Conservation (phyloP, 2,888 invertebrate genomes). For the Temnothorax ravouxi region DNA sequence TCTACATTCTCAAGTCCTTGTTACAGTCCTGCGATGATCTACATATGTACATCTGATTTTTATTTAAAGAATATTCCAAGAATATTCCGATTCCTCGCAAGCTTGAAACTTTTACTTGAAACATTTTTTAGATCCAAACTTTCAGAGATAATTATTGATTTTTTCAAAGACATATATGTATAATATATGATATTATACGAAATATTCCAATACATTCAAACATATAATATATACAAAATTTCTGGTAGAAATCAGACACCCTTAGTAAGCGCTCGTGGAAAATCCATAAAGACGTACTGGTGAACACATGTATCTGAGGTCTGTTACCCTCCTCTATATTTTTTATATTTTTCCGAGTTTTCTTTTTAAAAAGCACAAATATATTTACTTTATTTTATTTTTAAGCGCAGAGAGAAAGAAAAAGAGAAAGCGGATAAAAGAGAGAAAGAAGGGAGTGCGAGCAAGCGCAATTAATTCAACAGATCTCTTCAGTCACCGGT, state of each 20-base stretch:
- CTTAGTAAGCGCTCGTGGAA: not conserved
- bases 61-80: not conserved
- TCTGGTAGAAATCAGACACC: not conserved
- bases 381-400: slow-evolving; percentile 3
- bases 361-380: not conserved
- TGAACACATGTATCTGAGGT: not conserved
- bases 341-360: not conserved
- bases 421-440: not conserved
- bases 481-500: not conserved
- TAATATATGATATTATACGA: not conserved
- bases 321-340: not conserved
- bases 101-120: not conserved
- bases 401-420: not conserved
- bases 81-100: not conserved
- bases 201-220: not conserved
- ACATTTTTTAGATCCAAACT: not conserved
- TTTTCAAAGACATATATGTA: not conserved
- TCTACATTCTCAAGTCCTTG: not conserved
- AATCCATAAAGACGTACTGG: not conserved
- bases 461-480: slow-evolving; percentile 31
- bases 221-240: not conserved
- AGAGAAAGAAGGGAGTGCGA: not conserved
- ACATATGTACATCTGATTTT: not conserved
- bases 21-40: not conserved
- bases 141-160: not conserved